Evolutionary conservation across 2,113 vertebrate species (phyloP).

Genomic region (Paracanthobrama guichenoti): DNA sequence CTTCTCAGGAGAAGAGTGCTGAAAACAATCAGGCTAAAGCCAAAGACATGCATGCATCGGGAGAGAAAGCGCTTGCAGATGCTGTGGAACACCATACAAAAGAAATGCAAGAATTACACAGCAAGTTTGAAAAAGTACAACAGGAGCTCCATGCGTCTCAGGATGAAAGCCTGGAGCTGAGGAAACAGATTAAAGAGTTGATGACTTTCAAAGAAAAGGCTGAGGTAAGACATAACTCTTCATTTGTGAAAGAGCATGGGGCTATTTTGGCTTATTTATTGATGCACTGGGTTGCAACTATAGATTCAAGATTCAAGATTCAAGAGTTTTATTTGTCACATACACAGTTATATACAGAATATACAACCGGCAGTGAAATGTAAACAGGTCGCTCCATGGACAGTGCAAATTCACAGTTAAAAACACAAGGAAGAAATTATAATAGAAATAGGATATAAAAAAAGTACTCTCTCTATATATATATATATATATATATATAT

Average conservation of each 20-base stretch:
- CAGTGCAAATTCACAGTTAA: too few species aligned
- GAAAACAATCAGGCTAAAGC: constrained; percentile 73
- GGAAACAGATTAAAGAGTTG: constrained; percentile 79
- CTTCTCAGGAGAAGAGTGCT: constrained; percentile 67
- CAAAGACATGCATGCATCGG: constrained; percentile 77
- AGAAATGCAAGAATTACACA: constrained; percentile 70
- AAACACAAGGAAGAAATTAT: too few species aligned
- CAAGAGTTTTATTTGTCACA: too few species aligned
- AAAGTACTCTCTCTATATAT: too few species aligned
- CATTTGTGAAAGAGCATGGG: not conserved
- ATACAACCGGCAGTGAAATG: too few species aligned
- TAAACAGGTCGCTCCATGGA: too few species aligned
- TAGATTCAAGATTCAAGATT: too few species aligned
- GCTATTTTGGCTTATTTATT: not conserved
- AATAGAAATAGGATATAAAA: too few species aligned
- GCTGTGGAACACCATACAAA: constrained; percentile 72
- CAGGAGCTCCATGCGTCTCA: constrained; percentile 72
- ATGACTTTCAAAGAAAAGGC: constrained; percentile 80
- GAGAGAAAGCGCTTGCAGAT: constrained; percentile 75
- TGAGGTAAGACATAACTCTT: constrained; percentile 71
- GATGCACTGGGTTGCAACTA: not conserved
- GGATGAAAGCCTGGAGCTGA: constrained; percentile 70
- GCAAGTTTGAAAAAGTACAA: constrained; percentile 69
- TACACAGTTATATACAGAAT: too few species aligned
- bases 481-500: too few species aligned